Conservation (phyloP, 2,888 invertebrate genomes). For the Fragum sueziense region DNA sequence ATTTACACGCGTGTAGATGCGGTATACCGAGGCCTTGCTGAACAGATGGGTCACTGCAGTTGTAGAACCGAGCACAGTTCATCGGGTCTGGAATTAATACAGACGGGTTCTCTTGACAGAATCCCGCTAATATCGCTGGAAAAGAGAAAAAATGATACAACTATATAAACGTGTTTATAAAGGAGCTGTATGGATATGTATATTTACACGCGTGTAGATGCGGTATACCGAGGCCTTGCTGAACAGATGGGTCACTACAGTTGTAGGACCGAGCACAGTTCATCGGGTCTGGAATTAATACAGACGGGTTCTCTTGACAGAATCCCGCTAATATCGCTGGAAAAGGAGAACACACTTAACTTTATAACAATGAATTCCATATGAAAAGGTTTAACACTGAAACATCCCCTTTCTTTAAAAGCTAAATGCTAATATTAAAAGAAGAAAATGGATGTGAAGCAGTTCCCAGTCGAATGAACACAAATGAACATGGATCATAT, state of each 20-base stretch:
- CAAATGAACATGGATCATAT: too few species aligned
- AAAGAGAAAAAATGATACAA: too few species aligned
- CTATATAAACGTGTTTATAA: too few species aligned
- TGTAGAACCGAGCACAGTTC: constrained; percentile 71
- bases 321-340: constrained; percentile 60
- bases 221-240: constrained; percentile 55
- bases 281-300: constrained; percentile 67
- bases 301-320: constrained; percentile 61
- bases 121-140: constrained; percentile 58
- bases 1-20: constrained; percentile 65
- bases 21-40: constrained; percentile 55
- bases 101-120: constrained; percentile 62
- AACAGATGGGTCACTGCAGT: constrained; percentile 63
- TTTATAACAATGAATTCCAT: too few species aligned
- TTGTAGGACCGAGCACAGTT: constrained; percentile 72
- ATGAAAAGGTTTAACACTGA: too few species aligned
- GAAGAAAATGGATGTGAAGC: too few species aligned
- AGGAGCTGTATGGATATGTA: too few species aligned
- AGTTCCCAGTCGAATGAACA: too few species aligned
- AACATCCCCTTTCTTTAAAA: too few species aligned
- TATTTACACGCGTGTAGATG: constrained; percentile 67
- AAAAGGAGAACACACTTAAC: too few species aligned
- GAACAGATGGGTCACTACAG: constrained; percentile 60
- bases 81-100: constrained; percentile 67
- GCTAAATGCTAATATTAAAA: too few species aligned